These are phyloP conservation scores for Pimephales promelas DNA, from an alignment of 2,113 vertebrate genomes.

Conservation along the genomic window DNA sequence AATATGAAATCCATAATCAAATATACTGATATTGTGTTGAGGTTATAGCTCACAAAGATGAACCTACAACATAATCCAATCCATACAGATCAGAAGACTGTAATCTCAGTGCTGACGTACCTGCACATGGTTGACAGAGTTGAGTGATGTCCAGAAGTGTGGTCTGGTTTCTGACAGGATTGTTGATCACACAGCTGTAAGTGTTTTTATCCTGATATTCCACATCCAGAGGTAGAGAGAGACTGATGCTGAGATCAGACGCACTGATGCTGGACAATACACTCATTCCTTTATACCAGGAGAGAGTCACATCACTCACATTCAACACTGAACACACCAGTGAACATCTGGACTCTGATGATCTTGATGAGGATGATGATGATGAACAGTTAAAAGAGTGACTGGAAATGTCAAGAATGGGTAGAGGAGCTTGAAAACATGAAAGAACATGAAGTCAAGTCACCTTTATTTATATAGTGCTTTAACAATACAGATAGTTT, in stretches of 20 bases:
- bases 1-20: neutral
- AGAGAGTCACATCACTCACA: neutral
- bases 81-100: neutral
- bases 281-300: slow-evolving; percentile 2
- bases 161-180: neutral
- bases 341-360: neutral
- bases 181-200: neutral
- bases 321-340: neutral
- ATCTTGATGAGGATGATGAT: neutral
- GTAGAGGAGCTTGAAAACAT: slow-evolving; percentile 1
- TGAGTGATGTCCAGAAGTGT: neutral
- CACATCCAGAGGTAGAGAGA: slow-evolving; percentile 10
- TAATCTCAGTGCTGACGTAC: neutral
- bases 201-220: neutral
- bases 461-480: too few relatives aligned
- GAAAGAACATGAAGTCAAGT: neutral
- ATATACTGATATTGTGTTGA: too few relatives aligned
- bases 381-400: neutral
- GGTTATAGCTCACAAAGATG: neutral
- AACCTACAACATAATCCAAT: neutral
- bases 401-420: neutral
- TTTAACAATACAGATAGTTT: too few relatives aligned
- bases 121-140: neutral
- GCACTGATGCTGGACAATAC: slow-evolving; percentile 6
- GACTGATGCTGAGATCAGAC: slow-evolving; percentile 16